Evolutionary conservation across 2,797 vertebrate species (phyloP), one percentile per base, ranked within the genome.

Genomic region (Myripristis jacobus): DNA sequence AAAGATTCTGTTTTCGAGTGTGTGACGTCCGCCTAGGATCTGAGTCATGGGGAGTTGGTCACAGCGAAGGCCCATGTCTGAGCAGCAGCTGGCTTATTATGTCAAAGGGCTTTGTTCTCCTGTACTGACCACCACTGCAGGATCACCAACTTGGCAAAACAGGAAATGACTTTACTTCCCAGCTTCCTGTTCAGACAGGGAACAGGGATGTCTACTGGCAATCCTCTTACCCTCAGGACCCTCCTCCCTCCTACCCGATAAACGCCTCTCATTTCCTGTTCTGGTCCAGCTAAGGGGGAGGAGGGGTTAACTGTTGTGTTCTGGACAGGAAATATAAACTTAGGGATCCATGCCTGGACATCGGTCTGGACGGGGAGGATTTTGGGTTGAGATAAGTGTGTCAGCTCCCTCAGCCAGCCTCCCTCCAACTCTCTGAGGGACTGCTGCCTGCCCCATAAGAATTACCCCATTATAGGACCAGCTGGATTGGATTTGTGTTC

Each of bases 121-220:
- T 83, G 50, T 70, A 69, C 68, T 56, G 72, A 87, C 80, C 80
- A 65, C 57, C 27, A 31, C 71, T 75, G 74, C 81, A 81, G 82
- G 81, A 88, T 88, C 77, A 77, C 79, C 63, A n/a, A 70, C 84
- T 85, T 77, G 80, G 88, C 90, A 93, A 92, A 94, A 94, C 93
- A 94, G 94, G 94, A 95, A 95, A 94, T 91, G 87, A 91, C 85
- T 92, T 66, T 73, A 89, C 86, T 90, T 89, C 86, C 83, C 80
- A 75, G 88, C 84, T 93, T 95, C 93, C 94, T 93, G 91, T 79
- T 84, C 83, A 89, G 88, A 92, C 86, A 53, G 82, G 79, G 87
- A 92, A 91, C 85, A 77, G 80, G 79, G 85, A 78, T 83, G 82
- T 92, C 83, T 89, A 77, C 79, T 74, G 78, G 82, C 79, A 79